Evolutionary conservation across 2,888 invertebrate genomes (phyloP).

Genomic region (Drosophila neotestacea): DNA sequence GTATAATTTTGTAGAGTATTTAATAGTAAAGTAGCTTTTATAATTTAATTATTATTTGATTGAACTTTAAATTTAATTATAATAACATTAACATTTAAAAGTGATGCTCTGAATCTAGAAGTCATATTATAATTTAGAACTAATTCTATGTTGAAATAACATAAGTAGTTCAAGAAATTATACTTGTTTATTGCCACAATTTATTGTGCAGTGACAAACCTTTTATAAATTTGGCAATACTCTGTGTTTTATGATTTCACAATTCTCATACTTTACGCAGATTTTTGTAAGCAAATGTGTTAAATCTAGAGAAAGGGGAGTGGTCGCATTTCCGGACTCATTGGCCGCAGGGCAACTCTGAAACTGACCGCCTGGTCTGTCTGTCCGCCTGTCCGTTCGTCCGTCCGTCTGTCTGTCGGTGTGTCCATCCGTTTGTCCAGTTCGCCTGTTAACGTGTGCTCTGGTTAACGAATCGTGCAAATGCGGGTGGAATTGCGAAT

Average conservation of each 20-base stretch:
- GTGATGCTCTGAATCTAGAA: no score
- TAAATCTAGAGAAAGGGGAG: constrained; percentile 5
- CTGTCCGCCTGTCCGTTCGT: no score
- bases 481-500: constrained; percentile 82
- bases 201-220: not conserved
- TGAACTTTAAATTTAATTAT: no score
- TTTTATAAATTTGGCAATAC: not conserved
- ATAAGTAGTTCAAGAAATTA: no score
- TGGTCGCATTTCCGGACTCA: constrained; percentile 27
- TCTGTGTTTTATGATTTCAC: not conserved
- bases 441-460: constrained; percentile 82
- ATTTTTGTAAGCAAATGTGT: constrained; percentile 51
- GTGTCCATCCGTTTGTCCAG: constrained; percentile 10
- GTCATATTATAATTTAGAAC: no score
- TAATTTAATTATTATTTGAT: no score
- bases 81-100: no score
- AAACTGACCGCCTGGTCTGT: constrained; percentile 57
- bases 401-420: no score
- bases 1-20: no score
- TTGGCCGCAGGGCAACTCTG: constrained; percentile 58
- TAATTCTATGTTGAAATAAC: no score
- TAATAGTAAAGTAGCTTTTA: no score
- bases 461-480: constrained; percentile 86
- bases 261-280: constrained; percentile 1
- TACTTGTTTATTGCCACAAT: no score